Percentiles rank a stretch among this genome's conserved stretches.
Evolutionary conservation across 2,113 vertebrate species (phyloP).

Genomic region (Eubucco bourcierii): DNA sequence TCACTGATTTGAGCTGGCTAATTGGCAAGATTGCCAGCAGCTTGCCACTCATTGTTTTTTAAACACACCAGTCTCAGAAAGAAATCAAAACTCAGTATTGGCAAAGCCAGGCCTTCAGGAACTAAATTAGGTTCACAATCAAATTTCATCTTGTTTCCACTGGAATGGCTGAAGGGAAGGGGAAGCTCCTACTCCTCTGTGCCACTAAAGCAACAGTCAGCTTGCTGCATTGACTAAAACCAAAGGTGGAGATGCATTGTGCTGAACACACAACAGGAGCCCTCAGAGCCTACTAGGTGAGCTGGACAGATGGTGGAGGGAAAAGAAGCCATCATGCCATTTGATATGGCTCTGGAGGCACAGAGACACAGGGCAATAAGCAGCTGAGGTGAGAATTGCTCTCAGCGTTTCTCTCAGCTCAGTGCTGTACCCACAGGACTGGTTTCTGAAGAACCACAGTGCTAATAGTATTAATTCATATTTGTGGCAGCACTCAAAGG

Average conservation of each 20-base stretch:
- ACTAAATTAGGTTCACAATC: background rate
- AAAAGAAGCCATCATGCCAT: background rate
- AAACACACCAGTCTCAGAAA: background rate
- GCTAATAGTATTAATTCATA: background rate
- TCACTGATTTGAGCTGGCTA: background rate
- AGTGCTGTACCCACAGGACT: accelerated
- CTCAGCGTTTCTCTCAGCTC: background rate
- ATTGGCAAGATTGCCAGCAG: background rate
- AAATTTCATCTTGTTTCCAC: background rate
- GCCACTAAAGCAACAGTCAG: background rate
- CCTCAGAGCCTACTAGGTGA: background rate
- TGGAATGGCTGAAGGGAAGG: background rate
- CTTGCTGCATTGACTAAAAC: background rate
- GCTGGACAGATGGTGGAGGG: background rate
- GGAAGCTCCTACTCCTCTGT: background rate
- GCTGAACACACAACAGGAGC: background rate
- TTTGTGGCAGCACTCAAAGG: background rate
- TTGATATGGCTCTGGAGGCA: background rate
- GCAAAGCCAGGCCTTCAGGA: background rate
- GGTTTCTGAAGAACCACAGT: background rate
- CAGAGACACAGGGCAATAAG: background rate
- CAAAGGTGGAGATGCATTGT: background rate
- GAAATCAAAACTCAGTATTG: background rate
- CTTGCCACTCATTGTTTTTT: background rate
- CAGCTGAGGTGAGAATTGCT: background rate